Conservation (phyloP, 1,140 invertebrate genomes). For the Ips nitidus region DNA sequence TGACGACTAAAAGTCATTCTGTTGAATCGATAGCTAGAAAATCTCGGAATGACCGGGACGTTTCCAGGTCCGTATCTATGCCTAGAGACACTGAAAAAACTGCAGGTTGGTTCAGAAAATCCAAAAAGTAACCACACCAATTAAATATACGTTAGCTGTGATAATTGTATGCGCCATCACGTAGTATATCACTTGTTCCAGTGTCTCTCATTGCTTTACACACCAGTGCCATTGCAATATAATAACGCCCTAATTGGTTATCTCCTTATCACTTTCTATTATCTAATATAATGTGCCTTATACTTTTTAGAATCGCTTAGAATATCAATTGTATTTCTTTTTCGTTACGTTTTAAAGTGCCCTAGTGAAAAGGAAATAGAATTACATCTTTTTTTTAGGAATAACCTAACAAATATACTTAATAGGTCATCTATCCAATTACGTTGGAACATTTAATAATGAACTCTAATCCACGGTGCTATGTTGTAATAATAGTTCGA, state of each 20-base stretch:
- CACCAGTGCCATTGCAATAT: too few relatives aligned
- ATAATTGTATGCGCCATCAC: constrained; percentile 9
- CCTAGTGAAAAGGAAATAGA: constrained; percentile 45
- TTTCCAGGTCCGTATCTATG: constrained; percentile 67
- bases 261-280: too few relatives aligned
- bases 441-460: neutral
- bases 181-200: too few relatives aligned
- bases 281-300: neutral
- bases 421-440: too few relatives aligned
- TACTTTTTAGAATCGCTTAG: neutral
- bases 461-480: neutral
- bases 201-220: too few relatives aligned
- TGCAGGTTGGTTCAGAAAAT: constrained; percentile 70
- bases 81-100: constrained; percentile 68
- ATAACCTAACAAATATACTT: neutral
- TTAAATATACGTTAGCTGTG: constrained; percentile 41
- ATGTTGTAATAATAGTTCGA: neutral
- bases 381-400: constrained; percentile 1
- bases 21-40: constrained; percentile 60
- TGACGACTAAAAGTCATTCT: constrained; percentile 59
- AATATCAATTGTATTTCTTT: constrained; percentile 39
- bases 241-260: too few relatives aligned
- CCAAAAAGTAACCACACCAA: constrained; percentile 53
- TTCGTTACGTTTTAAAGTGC: constrained; percentile 38
- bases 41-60: constrained; percentile 51